phyloP scores from a whole-genome alignment of 2,888 invertebrate species.

The Alsophila aescularia region DNA sequence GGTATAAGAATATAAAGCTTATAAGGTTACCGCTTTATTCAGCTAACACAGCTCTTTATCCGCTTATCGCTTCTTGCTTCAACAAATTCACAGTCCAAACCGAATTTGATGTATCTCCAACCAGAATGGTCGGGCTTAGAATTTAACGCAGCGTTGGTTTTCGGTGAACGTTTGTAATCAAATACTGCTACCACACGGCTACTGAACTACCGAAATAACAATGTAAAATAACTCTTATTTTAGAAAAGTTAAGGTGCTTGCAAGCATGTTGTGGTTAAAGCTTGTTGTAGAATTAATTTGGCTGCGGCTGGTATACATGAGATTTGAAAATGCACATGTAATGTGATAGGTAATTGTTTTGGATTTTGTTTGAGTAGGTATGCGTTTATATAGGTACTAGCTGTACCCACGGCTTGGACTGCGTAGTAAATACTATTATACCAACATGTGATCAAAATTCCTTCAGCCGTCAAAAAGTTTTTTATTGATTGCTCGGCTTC shows the following conservation, averaged over 20 bases:
- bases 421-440: too few species aligned
- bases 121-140: conserved; percentile 33
- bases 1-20: too few species aligned
- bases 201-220: conserved; percentile 10
- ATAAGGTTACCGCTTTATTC: too few species aligned
- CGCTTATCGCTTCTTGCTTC: conserved; percentile 1
- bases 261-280: conserved; percentile 6
- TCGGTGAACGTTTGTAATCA: conserved; percentile 36
- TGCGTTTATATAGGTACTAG: background rate
- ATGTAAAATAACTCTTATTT: conserved; percentile 13
- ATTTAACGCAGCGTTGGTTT: conserved; percentile 37
- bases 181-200: conserved; percentile 31
- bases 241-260: background rate
- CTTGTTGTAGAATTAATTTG: conserved; percentile 5
- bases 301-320: conserved; percentile 4
- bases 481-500: too few species aligned
- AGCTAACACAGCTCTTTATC: background rate
- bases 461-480: too few species aligned
- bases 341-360: conserved; percentile 23
- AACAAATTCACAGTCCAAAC: conserved; percentile 7
- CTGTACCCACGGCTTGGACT: too few species aligned
- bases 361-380: conserved; percentile 34
- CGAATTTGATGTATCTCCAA: conserved; percentile 35
- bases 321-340: conserved; percentile 23
- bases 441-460: too few species aligned